Percentiles rank a stretch among this genome's conserved stretches.
phyloP scores from a whole-genome alignment of 2,888 invertebrate species.

The Drosophila limbata region DNA sequence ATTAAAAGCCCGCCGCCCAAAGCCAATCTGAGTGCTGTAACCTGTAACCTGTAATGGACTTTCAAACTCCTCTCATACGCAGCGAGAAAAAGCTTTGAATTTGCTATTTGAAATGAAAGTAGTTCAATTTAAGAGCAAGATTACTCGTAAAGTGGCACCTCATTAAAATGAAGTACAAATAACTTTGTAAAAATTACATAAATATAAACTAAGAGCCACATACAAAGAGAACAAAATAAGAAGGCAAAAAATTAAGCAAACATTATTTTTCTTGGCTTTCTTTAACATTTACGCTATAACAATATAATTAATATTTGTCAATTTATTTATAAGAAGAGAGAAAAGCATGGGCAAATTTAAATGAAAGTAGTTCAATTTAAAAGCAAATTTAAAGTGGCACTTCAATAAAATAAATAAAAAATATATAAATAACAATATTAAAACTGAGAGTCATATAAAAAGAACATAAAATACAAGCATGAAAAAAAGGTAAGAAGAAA shows the following conservation, averaged over 20 bases:
- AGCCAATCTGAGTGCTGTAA: slow-evolving; percentile 31
- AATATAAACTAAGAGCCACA: not conserved
- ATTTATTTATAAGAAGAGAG: no score
- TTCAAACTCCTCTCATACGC: slow-evolving; percentile 13
- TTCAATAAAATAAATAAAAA: not conserved
- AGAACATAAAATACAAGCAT: not conserved
- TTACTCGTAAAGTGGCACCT: slow-evolving; percentile 10
- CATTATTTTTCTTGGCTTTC: no score
- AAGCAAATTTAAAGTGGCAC: slow-evolving; percentile 10
- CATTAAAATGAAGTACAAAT: not conserved
- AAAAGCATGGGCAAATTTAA: no score
- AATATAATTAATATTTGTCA: no score
- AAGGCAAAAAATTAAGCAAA: not conserved
- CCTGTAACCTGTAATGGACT: slow-evolving; percentile 25
- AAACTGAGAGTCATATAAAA: not conserved
- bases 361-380: slow-evolving; percentile 10
- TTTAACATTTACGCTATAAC: no score
- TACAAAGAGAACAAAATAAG: not conserved
- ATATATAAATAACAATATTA: not conserved
- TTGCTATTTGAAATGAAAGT: not conserved
- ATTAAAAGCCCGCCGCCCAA: slow-evolving; percentile 64
- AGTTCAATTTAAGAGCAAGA: slow-evolving; percentile 14
- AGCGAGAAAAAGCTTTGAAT: not conserved
- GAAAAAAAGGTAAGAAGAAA: not conserved
- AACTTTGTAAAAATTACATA: not conserved